phyloP scores from a whole-genome alignment of 2,113 vertebrate genomes.

The Sylvietta virens region DNA sequence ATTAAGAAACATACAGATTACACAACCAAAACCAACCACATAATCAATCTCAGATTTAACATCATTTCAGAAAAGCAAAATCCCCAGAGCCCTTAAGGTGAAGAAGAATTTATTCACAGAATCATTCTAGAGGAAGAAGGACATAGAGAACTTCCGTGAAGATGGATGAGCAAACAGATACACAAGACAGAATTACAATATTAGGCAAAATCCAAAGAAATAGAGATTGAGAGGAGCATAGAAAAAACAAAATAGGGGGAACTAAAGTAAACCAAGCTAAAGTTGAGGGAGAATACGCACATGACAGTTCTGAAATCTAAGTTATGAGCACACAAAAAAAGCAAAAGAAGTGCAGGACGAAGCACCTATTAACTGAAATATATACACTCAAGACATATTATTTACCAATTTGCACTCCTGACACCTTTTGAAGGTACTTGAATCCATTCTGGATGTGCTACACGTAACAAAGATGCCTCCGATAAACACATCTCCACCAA shows the following conservation, averaged over 20 bases:
- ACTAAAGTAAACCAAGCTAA: background rate
- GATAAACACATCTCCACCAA: background rate
- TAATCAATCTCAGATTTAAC: background rate
- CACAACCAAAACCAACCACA: background rate
- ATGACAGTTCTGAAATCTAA: background rate
- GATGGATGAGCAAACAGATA: background rate
- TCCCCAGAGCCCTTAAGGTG: background rate
- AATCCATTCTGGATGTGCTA: background rate
- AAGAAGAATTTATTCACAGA: background rate
- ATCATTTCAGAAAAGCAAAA: background rate
- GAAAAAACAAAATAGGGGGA: background rate
- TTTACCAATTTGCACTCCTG: background rate
- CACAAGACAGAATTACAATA: background rate
- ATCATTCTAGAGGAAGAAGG: background rate
- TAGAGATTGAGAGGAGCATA: background rate
- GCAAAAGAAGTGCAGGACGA: background rate
- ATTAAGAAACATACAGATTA: background rate
- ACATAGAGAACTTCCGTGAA: background rate
- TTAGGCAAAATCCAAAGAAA: background rate
- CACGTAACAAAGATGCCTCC: background rate
- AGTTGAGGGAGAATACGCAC: background rate
- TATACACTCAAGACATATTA: background rate
- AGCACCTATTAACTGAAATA: background rate
- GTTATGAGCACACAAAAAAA: background rate
- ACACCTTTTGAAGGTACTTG: background rate